Base-by-base conservation (phyloP, 2,113 vertebrate species). In the Myiozetetes cayanensis region DNA sequence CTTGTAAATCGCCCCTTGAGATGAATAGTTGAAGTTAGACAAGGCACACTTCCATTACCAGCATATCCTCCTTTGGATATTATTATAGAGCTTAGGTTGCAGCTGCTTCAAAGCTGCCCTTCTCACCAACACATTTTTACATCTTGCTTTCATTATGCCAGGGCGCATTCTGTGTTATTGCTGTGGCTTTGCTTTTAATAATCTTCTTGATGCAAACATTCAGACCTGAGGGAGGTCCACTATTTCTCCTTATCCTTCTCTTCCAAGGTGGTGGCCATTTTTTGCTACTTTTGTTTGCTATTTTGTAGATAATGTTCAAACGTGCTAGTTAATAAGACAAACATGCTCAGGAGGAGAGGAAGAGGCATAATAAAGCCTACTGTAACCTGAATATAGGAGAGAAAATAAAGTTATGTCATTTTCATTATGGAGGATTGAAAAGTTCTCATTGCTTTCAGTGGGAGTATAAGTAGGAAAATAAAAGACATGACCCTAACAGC, bases 401-500 rank as follows among this genome's bases (percentile, higher is more conserved):
- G 72, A 96, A 94, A 93, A 72, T 55, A 83, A 95, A 96, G 89
- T 96, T 96, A 96, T 92, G 71, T 95, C 93, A 93, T 96, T 97
- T 97, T 97, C 93, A 91, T 97, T 96, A 94, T 10, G 41, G 94
- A 95, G 90, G 82, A 53, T 83, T 96, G 96, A 95, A 91, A 96
- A 95, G 39, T 85, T 87, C 76, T 96, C 65, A 50, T 93, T 96
- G 80, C 95, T 93, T 98, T 93, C 75, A 94, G 86, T 93, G 92
- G 88, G 95, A 97, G 76, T 92, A 94, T 97, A 96, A 97, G 85
- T 92, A 97, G 85, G 71, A 96, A 97, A 98, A 97, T 97, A 97
- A 94, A 97, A 96, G 96, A 97, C 97, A 96, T 46, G 92, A 94
- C 85, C 89, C 90, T 98, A 98, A 98, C 97, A 97, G 94, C 94